phyloP scores from a whole-genome alignment of 1,140 invertebrate species.

The Trichogramma pretiosum region DNA sequence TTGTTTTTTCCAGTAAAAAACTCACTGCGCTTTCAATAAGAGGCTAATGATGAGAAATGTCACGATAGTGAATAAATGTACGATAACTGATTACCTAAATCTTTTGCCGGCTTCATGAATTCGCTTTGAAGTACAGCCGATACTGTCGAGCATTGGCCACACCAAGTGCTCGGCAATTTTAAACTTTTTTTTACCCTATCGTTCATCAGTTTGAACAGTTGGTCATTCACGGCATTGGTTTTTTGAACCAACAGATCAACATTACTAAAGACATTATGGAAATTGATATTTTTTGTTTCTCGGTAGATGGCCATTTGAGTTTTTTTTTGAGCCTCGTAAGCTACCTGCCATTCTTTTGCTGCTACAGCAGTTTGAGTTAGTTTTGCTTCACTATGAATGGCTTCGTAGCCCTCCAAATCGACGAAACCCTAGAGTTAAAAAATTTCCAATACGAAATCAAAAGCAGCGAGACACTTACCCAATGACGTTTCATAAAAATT shows the following conservation, averaged over 20 bases:
- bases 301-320: conserved; percentile 42
- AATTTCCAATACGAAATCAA: not conserved
- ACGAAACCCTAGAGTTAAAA: not conserved
- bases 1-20: conserved; percentile 58
- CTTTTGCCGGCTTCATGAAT: conserved; percentile 77
- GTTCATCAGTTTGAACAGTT: conserved; percentile 60
- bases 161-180: conserved; percentile 52
- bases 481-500: not conserved
- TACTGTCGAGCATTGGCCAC: conserved; percentile 50
- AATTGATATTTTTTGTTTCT: not conserved
- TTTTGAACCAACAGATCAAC: too few species aligned
- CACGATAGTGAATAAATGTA: not conserved
- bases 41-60: not conserved
- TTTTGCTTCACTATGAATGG: conserved; percentile 45
- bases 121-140: conserved; percentile 57
- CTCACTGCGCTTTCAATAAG: conserved; percentile 66
- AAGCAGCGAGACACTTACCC: not conserved
- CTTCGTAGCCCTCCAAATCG: not conserved
- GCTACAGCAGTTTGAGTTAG: conserved; percentile 48
- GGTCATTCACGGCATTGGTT: conserved; percentile 29
- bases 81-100: conserved; percentile 47
- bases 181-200: conserved; percentile 56
- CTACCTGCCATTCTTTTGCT: conserved; percentile 46
- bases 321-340: conserved; percentile 52
- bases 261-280: not conserved